phyloP scores from a whole-genome alignment of 2,797 vertebrate genomes.

The Gastrophryne carolinensis region DNA sequence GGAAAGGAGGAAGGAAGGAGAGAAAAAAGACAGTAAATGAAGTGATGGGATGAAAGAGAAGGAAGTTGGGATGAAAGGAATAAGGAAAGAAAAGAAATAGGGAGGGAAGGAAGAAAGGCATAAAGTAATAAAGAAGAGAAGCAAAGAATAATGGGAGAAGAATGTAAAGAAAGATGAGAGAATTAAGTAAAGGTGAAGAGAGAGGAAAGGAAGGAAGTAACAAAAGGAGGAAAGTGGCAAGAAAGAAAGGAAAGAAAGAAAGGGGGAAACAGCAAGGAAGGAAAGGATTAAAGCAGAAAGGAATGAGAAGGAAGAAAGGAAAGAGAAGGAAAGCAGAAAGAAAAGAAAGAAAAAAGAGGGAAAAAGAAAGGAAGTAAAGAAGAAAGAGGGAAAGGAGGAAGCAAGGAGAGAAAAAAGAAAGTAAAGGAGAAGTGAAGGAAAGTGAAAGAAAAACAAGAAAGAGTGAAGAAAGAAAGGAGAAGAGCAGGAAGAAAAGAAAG shows the following conservation, averaged over 20 bases:
- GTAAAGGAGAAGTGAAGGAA: neutral
- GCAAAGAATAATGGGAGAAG: neutral
- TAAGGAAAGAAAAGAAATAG: too few relatives aligned
- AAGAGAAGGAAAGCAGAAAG: neutral
- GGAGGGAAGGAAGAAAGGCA: neutral
- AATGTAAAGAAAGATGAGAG: neutral
- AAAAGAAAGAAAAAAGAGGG: neutral
- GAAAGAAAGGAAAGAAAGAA: neutral
- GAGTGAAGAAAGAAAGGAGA: neutral
- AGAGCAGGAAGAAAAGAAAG: neutral
- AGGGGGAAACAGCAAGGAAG: neutral
- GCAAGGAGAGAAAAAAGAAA: neutral
- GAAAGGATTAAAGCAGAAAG: neutral
- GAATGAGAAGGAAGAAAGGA: neutral
- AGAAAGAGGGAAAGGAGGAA: neutral
- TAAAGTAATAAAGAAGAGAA: neutral
- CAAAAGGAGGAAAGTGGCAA: neutral
- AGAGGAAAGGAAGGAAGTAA: slow-evolving; percentile 2
- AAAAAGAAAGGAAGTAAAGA: too few relatives aligned
- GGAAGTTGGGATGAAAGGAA: neutral
- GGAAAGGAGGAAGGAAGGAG: neutral
- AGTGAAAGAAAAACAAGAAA: neutral
- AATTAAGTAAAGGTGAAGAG: neutral
- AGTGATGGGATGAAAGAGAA: neutral
- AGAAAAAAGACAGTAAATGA: neutral